Conservation (phyloP, 1,140 invertebrate species). For the Theocolax elegans region DNA sequence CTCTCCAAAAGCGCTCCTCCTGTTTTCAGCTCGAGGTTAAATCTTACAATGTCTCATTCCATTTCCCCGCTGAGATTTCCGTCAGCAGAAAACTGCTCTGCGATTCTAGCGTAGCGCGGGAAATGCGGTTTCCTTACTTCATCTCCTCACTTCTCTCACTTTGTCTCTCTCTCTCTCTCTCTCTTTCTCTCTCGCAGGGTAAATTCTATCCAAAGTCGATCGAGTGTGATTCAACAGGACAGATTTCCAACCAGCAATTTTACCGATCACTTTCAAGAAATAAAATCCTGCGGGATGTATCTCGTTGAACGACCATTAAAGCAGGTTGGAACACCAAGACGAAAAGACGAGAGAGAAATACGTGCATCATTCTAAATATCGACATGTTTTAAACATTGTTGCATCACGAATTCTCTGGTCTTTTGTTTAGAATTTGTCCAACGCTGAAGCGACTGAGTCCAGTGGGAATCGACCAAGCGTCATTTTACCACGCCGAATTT, state of each 20-base stretch:
- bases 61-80: constrained; percentile 29
- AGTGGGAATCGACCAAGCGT: too few relatives aligned
- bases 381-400: neutral
- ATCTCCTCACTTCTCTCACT: constrained; percentile 2
- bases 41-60: constrained; percentile 24
- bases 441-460: neutral
- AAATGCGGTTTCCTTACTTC: constrained; percentile 23
- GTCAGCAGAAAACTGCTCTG: constrained; percentile 24
- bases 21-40: neutral
- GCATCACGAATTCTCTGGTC: neutral
- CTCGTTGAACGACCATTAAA: neutral
- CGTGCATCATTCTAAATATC: neutral
- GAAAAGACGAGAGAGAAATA: neutral
- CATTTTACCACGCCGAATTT: too few relatives aligned
- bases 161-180: constrained; percentile 8
- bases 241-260: constrained; percentile 31
- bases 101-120: neutral
- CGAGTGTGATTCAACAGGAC: constrained; percentile 28
- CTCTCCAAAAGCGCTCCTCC: constrained; percentile 6
- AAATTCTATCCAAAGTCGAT: too few relatives aligned
- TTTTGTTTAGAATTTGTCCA: neutral
- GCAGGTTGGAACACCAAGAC: too few relatives aligned
- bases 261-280: neutral
- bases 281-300: neutral
- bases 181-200: too few relatives aligned